Base-by-base conservation (phyloP, 2,113 vertebrate species). In the Notechis scutatus region DNA sequence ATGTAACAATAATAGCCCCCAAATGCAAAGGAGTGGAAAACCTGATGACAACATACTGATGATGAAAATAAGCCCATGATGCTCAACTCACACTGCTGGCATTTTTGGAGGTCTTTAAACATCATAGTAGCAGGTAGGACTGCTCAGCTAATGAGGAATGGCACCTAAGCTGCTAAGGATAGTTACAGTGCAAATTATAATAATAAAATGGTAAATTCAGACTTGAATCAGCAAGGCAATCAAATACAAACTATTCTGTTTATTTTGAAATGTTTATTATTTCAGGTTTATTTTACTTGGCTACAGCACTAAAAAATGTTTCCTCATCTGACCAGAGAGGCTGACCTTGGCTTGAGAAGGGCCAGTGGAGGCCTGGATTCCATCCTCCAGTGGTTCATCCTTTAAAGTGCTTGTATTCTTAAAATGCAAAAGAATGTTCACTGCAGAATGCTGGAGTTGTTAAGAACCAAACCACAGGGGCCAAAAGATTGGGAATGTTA, bases 391-490 rank as follows among this genome's bases (percentile, higher is more conserved):
- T 1, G 90, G 88, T 94, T 95, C 95, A 3, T 94, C 92, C 94
- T 92, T 88, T 1, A 92, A 1, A 90, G 92, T 93, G 95, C 95
- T 96, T 94, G 95, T 96, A 95, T 96, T 93, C 3, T 21, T 90
- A 34, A 93, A 50, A 3, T 1, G 74, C 61, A 93, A 0, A 92
- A 94, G 95, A 93, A 95, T 91, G 7, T 18, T 5, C 26, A 93
- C 95, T 93, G 92, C 86, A 93, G 81, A 92, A 94, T 94, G 91
- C 85, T 39, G 88, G 94, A 93, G 81, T 91, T n/a, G 11, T 6
- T 93, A 95, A 95, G 95, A 96, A 96, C 95, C 57, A 91, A 95
- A 95, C 95, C 95, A 57, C 96, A 94, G 96, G 95, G 96, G 96
- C 96, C 95, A 96, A 95, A 94, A 95, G 95, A 96, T 96, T 96